Base-by-base conservation (phyloP, 1,140 invertebrate species). In the Propsilocerus akamusi region DNA sequence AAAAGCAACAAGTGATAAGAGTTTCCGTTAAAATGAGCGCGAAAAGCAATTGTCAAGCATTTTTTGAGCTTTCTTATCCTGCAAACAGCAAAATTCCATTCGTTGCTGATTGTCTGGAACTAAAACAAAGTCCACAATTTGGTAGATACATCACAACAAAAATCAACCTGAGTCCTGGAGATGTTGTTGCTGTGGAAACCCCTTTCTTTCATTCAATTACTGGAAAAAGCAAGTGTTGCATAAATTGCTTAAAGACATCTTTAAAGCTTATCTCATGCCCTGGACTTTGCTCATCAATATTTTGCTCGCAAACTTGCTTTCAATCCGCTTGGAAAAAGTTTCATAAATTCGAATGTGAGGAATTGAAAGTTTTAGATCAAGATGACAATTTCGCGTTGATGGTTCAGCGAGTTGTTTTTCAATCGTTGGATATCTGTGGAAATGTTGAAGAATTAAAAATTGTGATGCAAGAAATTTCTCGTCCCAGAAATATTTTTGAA, bases 1-100 rank as follows among this genome's bases (percentile, higher is more conserved):
- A n/a, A n/a, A n/a, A n/a, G n/a, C n/a, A n/a, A n/a, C n/a, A n/a
- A n/a, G n/a, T n/a, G n/a, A n/a, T n/a, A n/a, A n/a, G n/a, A n/a
- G n/a, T n/a, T n/a, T n/a, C n/a, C n/a, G n/a, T n/a, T n/a, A n/a
- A n/a, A n/a, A n/a, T n/a, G n/a, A n/a, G n/a, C n/a, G n/a, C n/a
- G n/a, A n/a, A n/a, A n/a, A n/a, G n/a, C n/a, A n/a, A n/a, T n/a
- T n/a, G n/a, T n/a, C n/a, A n/a, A n/a, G n/a, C n/a, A n/a, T 41
- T 41, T 17, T 56, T 64, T 54, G 23, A 41, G 23, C 12, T 41
- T 20, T 41, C 34, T 14, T 6, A 8, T 17, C 34, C 34, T 5
- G 10, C 17, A 10, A 41, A 41, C 5, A 6, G 23, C 20, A 41
- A 41, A 20, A 3, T 41, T 17, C 34, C 34, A 5, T 41, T 41